Evolutionary conservation across 2,797 vertebrate species (phyloP).

Genomic region (Pangasius djambal): DNA sequence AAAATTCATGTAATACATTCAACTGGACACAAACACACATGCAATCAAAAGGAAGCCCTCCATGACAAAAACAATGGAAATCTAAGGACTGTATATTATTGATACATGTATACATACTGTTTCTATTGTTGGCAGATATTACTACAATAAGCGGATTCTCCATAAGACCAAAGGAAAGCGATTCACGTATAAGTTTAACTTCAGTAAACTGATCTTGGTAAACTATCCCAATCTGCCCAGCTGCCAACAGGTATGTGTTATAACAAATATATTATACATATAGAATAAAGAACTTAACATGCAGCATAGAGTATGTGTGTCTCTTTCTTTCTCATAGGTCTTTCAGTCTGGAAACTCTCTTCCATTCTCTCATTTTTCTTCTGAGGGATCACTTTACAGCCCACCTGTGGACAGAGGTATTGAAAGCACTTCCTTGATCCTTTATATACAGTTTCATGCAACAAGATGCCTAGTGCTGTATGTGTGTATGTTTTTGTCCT

Average conservation of each 20-base stretch:
- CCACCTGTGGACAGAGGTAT: slow-evolving; percentile 40
- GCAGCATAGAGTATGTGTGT: background rate
- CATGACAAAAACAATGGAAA: background rate
- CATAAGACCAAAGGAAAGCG: slow-evolving; percentile 83
- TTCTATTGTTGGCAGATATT: slow-evolving; percentile 70
- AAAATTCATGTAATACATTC: background rate
- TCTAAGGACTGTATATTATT: background rate
- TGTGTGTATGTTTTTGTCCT: background rate
- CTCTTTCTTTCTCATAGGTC: slow-evolving; percentile 56
- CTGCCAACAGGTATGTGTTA: slow-evolving; percentile 64
- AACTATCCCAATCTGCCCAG: slow-evolving; percentile 69
- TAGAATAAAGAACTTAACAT: background rate
- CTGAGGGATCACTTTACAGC: slow-evolving; percentile 41
- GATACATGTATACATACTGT: background rate
- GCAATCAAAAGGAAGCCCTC: background rate
- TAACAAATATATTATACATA: background rate
- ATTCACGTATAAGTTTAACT: slow-evolving; percentile 84
- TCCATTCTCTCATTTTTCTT: slow-evolving; percentile 59
- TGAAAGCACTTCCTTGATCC: background rate
- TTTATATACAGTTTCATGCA: background rate
- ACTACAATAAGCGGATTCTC: slow-evolving; percentile 82
- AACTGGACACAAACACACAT: background rate
- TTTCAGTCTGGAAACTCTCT: slow-evolving; percentile 56
- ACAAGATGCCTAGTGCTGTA: background rate
- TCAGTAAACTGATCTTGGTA: slow-evolving; percentile 80